phyloP scores from a whole-genome alignment of 2,797 vertebrate genomes.

The Apodemus agrarius region DNA sequence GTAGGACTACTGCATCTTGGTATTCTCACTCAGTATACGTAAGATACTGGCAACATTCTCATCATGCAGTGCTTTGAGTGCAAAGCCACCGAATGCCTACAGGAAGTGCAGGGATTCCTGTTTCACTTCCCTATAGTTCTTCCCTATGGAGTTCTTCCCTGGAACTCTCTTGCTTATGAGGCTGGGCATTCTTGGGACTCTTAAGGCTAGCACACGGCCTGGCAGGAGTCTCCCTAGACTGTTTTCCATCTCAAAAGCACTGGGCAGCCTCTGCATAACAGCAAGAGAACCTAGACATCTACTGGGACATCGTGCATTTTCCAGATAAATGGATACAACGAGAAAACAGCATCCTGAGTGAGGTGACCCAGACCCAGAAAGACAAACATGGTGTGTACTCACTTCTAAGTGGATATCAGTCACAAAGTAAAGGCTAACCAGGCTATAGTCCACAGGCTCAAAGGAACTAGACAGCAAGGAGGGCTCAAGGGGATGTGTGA shows the following conservation, averaged over 20 bases:
- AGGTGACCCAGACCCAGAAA: background rate
- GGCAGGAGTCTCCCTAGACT: background rate
- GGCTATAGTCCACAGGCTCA: background rate
- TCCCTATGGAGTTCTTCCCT: slow-evolving; percentile 38
- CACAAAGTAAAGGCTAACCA: background rate
- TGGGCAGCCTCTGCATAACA: background rate
- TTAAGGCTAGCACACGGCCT: background rate
- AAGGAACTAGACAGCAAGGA: background rate
- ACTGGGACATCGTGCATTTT: background rate
- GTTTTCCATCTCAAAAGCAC: rapidly evolving
- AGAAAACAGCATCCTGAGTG: background rate
- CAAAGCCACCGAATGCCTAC: slow-evolving; percentile 92
- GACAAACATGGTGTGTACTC: background rate
- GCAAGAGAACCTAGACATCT: background rate
- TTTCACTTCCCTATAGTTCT: slow-evolving; percentile 73
- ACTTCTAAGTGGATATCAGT: background rate
- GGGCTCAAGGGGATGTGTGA: background rate
- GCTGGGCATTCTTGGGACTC: background rate
- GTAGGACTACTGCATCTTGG: slow-evolving; percentile 84
- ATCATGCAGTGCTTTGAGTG: slow-evolving; percentile 94
- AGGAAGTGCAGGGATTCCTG: slow-evolving; percentile 89
- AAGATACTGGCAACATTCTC: slow-evolving; percentile 96
- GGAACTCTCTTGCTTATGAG: slow-evolving; percentile 84
- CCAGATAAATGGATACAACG: background rate
- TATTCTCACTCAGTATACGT: slow-evolving; percentile 89